Percentiles rank a stretch among this genome's conserved stretches.
These are phyloP conservation scores for Coranthus polyacanthus DNA, from an alignment of 2,797 vertebrate species.

Conservation along the genomic window DNA sequence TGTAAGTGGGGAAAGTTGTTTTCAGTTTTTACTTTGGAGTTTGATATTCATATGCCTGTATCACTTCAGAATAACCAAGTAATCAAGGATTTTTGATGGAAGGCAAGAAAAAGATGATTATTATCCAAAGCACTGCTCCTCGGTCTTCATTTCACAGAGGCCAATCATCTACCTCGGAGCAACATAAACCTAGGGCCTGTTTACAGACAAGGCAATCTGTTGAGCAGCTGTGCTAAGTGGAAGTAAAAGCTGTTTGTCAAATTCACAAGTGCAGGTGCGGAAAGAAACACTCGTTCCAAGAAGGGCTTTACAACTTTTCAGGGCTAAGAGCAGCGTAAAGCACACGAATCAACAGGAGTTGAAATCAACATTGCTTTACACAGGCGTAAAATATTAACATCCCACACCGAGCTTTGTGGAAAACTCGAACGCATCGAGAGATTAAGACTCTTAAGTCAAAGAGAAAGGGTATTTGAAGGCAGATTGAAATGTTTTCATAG, in stretches of 20 bases:
- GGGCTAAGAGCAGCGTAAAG: constrained; percentile 5
- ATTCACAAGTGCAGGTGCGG: constrained; percentile 32
- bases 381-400: constrained; percentile 5
- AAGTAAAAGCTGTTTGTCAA: constrained; percentile 21
- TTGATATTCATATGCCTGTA: constrained; percentile 2
- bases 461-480: constrained; percentile 20
- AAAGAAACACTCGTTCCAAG: constrained; percentile 6
- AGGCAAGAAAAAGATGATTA: constrained; percentile 22
- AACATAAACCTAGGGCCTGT: background rate
- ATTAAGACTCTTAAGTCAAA: constrained; percentile 19
- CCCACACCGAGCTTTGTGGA: constrained; percentile 2
- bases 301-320: constrained; percentile 5
- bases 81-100: constrained; percentile 28
- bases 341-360: constrained; percentile 1
- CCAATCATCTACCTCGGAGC: constrained; percentile 33
- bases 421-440: constrained; percentile 1
- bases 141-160: constrained; percentile 17
- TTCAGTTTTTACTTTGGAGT: constrained; percentile 13
- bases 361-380: background rate
- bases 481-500: constrained; percentile 67
- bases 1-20: constrained; percentile 1
- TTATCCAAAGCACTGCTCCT: constrained; percentile 46
- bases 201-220: constrained; percentile 28
- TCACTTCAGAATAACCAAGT: constrained; percentile 16
- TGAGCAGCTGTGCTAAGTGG: constrained; percentile 6